These are phyloP conservation scores for Sitta europaea DNA, from an alignment of 2,113 vertebrate genomes.

Conservation along the genomic window DNA sequence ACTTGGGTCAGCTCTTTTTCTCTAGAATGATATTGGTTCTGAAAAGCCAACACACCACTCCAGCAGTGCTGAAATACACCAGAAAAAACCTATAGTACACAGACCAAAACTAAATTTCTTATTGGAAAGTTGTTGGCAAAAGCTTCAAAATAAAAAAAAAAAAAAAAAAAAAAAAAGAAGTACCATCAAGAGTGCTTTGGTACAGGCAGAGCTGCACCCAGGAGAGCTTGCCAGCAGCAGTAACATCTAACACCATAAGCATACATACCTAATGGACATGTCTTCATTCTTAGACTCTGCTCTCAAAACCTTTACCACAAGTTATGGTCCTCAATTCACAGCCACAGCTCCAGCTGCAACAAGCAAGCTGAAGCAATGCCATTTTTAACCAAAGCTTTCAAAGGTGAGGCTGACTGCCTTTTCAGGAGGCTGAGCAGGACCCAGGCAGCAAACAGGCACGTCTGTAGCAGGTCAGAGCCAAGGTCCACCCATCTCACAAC, in stretches of 20 bases:
- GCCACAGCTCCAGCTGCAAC: background rate
- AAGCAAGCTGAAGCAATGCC: background rate
- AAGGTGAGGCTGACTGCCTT: background rate
- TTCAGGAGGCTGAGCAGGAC: background rate
- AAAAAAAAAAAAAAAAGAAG: background rate
- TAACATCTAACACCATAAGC: background rate
- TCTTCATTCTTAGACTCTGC: background rate
- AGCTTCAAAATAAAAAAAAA: background rate
- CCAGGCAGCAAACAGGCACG: background rate
- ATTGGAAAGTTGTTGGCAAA: background rate
- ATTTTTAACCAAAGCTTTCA: background rate
- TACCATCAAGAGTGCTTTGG: background rate
- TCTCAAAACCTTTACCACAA: background rate
- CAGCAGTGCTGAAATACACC: background rate
- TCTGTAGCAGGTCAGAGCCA: background rate
- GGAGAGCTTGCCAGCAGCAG: background rate
- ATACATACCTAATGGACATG: background rate
- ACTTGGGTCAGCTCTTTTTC: background rate
- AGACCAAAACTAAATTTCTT: background rate
- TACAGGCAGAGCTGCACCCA: background rate
- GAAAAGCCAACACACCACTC: background rate
- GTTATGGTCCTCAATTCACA: background rate
- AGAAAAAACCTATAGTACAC: rapidly evolving
- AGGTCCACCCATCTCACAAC: rapidly evolving
- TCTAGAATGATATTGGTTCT: background rate